Evolutionary conservation across 2,113 vertebrate species (phyloP).

Genomic region (Scalopus aquaticus): DNA sequence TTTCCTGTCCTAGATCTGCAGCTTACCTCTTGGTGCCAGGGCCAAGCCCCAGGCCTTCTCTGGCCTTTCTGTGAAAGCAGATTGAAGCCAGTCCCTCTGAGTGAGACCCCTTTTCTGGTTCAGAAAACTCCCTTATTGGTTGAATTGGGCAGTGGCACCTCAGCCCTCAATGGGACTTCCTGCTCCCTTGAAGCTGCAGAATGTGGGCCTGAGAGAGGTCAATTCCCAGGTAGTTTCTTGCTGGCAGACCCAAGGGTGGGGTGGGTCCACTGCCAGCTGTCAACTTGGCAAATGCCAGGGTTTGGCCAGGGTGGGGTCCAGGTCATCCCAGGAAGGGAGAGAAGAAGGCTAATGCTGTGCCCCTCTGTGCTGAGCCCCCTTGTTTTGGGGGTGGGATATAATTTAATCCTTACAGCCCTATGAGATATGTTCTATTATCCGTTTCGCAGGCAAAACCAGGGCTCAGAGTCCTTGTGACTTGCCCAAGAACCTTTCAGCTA

Average conservation of each 20-base stretch:
- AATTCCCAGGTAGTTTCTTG: background rate
- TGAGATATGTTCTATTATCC: background rate
- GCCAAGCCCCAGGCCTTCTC: background rate
- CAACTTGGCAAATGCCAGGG: too few relatives aligned
- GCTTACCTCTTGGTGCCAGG: background rate
- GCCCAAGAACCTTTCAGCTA: background rate
- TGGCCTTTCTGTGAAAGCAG: slow-evolving; percentile 2
- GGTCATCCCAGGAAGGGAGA: background rate
- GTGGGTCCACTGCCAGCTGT: background rate
- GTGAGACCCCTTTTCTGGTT: background rate
- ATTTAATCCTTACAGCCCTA: background rate
- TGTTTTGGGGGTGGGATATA: background rate
- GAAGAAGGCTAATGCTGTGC: background rate
- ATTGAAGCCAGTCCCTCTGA: background rate
- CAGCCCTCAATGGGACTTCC: background rate
- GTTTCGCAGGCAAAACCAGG: background rate
- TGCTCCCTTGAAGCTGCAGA: background rate
- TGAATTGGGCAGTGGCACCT: background rate
- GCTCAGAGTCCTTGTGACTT: background rate
- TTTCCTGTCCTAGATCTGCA: background rate
- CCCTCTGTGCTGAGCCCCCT: background rate
- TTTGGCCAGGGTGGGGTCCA: background rate
- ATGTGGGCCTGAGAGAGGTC: rapidly evolving
- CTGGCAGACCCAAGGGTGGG: background rate
- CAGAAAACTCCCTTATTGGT: background rate